A percentile compares a stretch with the other conserved stretches of the same genome.
Evolutionary conservation across 2,113 vertebrate genomes (phyloP).

Genomic region (Baryphthengus martii): DNA sequence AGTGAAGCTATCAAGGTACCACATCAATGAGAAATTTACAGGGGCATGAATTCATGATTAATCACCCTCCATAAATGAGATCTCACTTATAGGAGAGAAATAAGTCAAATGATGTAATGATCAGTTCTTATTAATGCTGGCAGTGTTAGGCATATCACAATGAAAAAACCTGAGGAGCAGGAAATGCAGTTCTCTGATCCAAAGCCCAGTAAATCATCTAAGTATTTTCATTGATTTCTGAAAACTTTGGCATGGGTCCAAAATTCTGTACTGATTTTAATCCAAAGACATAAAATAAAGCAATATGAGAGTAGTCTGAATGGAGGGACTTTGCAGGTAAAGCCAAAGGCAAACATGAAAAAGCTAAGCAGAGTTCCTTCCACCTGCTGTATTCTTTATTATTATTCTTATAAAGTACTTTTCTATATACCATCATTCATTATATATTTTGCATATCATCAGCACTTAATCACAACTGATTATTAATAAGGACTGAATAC

Average conservation of each 20-base stretch:
- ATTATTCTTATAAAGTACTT: not conserved
- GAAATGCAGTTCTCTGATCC: not conserved
- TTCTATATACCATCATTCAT: not conserved
- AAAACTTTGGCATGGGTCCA: not conserved
- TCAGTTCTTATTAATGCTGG: not conserved
- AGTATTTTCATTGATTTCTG: not conserved
- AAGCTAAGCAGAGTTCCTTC: not conserved
- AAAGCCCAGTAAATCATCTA: not conserved
- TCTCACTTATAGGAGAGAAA: not conserved
- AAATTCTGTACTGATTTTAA: not conserved
- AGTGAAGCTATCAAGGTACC: not conserved
- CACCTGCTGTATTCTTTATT: conserved; percentile 31
- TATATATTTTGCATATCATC: not conserved
- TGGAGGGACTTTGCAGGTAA: not conserved
- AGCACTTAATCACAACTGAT: not conserved
- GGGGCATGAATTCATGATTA: not conserved
- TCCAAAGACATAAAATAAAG: not conserved
- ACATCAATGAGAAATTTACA: not conserved
- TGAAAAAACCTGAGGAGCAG: not conserved
- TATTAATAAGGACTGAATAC: not conserved
- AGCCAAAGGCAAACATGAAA: not conserved
- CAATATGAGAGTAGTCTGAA: not conserved
- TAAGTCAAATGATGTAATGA: not conserved
- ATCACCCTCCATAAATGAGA: not conserved
- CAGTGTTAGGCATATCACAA: not conserved